These are phyloP conservation scores for Timema podura DNA, from an alignment of 2,888 invertebrate genomes.

Conservation along the genomic window DNA sequence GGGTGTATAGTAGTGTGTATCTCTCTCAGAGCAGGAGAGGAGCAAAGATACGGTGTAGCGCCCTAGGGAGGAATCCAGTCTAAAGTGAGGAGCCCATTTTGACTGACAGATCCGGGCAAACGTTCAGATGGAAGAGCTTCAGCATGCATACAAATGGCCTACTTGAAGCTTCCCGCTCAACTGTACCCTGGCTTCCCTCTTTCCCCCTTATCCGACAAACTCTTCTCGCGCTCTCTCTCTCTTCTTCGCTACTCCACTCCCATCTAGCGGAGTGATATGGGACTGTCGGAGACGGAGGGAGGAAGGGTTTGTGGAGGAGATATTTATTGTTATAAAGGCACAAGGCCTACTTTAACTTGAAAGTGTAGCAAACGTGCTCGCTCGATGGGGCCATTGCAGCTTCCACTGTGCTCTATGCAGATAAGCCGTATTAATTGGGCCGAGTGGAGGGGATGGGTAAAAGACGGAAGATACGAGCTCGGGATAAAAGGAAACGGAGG, in stretches of 20 bases:
- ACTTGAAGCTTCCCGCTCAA: too few species aligned
- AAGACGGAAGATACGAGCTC: too few species aligned
- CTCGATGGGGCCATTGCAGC: constrained; percentile 27
- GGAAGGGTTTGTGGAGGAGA: too few species aligned
- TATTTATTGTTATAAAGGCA: constrained; percentile 34
- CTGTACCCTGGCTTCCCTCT: too few species aligned
- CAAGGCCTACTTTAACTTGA: constrained; percentile 27
- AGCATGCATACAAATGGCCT: constrained; percentile 48
- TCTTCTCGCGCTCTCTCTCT: too few species aligned
- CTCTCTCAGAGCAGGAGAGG: constrained; percentile 12
- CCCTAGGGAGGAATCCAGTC: constrained; percentile 41
- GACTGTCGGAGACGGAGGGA: constrained; percentile 29
- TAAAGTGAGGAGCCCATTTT: constrained; percentile 43
- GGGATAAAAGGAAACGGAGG: too few species aligned
- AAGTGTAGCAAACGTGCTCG: constrained; percentile 8
- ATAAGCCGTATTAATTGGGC: constrained; percentile 35
- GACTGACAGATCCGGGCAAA: constrained; percentile 49
- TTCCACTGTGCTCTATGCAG: constrained; percentile 32
- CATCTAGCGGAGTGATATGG: constrained; percentile 31
- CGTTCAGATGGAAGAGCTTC: constrained; percentile 47
- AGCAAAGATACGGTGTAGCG: constrained; percentile 32
- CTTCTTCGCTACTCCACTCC: background rate
- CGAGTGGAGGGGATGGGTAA: constrained; percentile 27
- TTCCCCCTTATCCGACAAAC: too few species aligned
- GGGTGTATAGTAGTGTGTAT: constrained; percentile 10